phyloP scores from a whole-genome alignment of 2,797 vertebrate species.

The Phalanger gymnotis region DNA sequence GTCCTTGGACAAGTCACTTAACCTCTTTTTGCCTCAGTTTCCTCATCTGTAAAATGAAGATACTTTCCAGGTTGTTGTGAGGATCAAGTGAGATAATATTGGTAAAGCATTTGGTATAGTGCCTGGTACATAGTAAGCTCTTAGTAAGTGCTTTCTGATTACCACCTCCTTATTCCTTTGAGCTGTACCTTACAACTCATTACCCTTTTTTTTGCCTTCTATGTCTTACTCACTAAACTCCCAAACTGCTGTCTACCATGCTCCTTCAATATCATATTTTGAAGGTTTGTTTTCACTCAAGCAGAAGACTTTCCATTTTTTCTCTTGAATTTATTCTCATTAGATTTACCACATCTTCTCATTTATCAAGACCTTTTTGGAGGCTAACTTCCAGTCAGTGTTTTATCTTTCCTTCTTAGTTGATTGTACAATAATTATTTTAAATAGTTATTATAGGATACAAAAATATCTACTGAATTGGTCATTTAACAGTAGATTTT shows the following conservation, averaged over 20 bases:
- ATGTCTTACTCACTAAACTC: neutral
- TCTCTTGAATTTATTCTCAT: neutral
- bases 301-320: neutral
- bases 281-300: neutral
- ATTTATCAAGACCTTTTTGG: neutral
- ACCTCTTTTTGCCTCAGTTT: neutral
- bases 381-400: neutral
- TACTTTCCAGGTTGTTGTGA: neutral
- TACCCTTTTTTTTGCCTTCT: neutral
- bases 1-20: neutral
- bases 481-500: conserved; percentile 17
- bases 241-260: neutral
- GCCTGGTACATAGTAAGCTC: neutral
- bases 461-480: neutral
- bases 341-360: neutral
- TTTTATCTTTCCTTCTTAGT: neutral
- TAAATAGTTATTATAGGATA: neutral
- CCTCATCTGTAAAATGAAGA: neutral
- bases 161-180: neutral
- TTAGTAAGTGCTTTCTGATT: neutral
- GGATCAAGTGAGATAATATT: neutral
- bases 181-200: neutral
- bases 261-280: neutral
- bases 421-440: neutral
- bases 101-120: neutral